A percentile compares a stretch with the other conserved stretches of the same genome.
Evolutionary conservation across 2,888 invertebrate genomes (phyloP).

Genomic region (Bembecia ichneumoniformis): DNA sequence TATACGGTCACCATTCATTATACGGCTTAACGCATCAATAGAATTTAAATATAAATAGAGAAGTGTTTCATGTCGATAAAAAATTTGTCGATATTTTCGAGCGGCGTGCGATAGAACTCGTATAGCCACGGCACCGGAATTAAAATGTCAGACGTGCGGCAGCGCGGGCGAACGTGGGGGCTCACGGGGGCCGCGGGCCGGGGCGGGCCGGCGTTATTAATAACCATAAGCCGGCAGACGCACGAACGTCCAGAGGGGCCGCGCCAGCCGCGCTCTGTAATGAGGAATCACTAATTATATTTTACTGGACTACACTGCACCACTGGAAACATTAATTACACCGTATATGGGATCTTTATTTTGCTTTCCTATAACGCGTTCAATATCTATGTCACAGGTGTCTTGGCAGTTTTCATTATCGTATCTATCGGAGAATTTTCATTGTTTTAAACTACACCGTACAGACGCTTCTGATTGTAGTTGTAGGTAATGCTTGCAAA

Average conservation of each 20-base stretch:
- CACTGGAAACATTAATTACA: constrained; percentile 50
- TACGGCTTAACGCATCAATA: too few species aligned
- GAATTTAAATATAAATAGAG: constrained; percentile 23
- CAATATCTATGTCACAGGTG: too few species aligned
- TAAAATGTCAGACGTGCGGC: constrained; percentile 72
- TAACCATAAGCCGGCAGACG: constrained; percentile 73
- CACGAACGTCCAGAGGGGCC: constrained; percentile 73
- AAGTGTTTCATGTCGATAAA: constrained; percentile 48
- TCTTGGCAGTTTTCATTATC: neutral
- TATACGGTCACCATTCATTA: too few species aligned
- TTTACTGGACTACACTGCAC: constrained; percentile 64
- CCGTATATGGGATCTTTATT: constrained; percentile 10
- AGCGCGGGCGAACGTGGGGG: constrained; percentile 51
- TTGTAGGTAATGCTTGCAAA: neutral
- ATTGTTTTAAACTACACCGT: neutral
- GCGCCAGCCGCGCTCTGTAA: constrained; percentile 58
- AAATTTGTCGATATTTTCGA: constrained; percentile 47
- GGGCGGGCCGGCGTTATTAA: constrained; percentile 59
- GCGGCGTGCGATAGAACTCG: constrained; percentile 38
- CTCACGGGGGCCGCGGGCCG: constrained; percentile 26
- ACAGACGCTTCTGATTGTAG: neutral
- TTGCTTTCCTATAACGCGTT: neutral
- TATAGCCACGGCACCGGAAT: constrained; percentile 61
- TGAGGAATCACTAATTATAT: constrained; percentile 73
- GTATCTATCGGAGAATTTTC: neutral